These are phyloP conservation scores for Athetis lepigone DNA, from an alignment of 2,888 invertebrate species.

Conservation along the genomic window DNA sequence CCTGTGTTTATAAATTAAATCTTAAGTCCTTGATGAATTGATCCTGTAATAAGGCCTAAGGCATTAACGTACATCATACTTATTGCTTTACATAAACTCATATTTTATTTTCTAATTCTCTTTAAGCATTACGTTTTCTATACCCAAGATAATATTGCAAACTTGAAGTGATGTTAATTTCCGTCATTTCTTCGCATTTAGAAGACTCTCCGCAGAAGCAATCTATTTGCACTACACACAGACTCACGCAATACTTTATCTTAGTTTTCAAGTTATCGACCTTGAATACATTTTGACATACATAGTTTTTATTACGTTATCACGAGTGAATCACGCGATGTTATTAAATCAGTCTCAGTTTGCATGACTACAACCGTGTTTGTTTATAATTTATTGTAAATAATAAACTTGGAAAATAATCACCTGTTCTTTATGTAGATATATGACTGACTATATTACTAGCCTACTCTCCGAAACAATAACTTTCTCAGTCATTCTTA, in stretches of 20 bases:
- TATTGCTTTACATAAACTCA: background rate
- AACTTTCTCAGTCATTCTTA: too few relatives aligned
- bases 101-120: background rate
- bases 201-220: background rate
- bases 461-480: background rate
- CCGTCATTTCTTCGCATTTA: background rate
- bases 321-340: conserved; percentile 38
- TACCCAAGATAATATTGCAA: background rate
- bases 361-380: conserved; percentile 15
- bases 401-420: background rate
- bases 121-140: background rate
- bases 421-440: conserved; percentile 7
- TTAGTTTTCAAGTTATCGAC: conserved; percentile 25
- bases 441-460: background rate
- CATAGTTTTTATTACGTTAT: conserved; percentile 29
- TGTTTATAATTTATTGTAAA: conserved; percentile 20
- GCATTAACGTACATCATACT: background rate
- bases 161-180: conserved; percentile 3
- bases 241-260: conserved; percentile 11
- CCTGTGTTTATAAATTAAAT: background rate
- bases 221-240: conserved; percentile 12
- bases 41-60: background rate
- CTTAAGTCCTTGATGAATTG: conserved; percentile 1
- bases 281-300: conserved; percentile 17
- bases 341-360: conserved; percentile 10